Base-by-base conservation (phyloP, 2,888 invertebrate species). In the Drosophila bunnanda region DNA sequence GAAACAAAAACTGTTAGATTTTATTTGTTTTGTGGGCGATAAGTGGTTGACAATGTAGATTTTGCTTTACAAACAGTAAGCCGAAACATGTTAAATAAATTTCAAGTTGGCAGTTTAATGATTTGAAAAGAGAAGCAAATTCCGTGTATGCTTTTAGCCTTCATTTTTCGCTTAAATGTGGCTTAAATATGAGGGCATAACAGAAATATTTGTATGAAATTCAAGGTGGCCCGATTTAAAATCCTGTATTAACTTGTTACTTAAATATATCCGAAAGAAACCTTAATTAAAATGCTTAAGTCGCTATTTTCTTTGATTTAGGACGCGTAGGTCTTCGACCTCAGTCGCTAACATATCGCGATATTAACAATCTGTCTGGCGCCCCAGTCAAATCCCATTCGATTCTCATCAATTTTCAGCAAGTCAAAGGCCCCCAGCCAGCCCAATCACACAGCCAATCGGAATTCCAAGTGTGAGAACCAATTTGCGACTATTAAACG, bases 401-500 rank as follows among this genome's bases (percentile, higher is more conserved):
- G 48, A 39, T 34, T 54, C 53, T 54, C 46, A 59, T 46, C 53
- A 30, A 62, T 64, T 62, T 28, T 34, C 39, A 41, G 62, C 61
- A 48, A 65, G 64, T 65, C 50, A 65, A 65, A 65, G 50, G 65
- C 28, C 44, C 36, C 38, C 48, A 32, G 36, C 53, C 22, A 55
- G 39, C 36, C 52, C 46, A 74, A 82, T 79, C 82, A 61, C 55
- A 53, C 72, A 46, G 56, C 52, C 72, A 71, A 74, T 77, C 46
- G 75, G 70, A 77, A 67, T 79, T 72, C 68, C 68, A 77, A 58
- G 85, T 71, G 88, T 88, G 88, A 73, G 79, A 85, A 88, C 77
- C 82, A 82, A 82, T 82, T 82, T 82, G 85, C 77, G 85, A 88
- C 82, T 85, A 85, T 88, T 82, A 88, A 82, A 88, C 71, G 82